Evolutionary conservation across 2,113 vertebrate genomes (phyloP).

Genomic region (Cebus imitator): DNA sequence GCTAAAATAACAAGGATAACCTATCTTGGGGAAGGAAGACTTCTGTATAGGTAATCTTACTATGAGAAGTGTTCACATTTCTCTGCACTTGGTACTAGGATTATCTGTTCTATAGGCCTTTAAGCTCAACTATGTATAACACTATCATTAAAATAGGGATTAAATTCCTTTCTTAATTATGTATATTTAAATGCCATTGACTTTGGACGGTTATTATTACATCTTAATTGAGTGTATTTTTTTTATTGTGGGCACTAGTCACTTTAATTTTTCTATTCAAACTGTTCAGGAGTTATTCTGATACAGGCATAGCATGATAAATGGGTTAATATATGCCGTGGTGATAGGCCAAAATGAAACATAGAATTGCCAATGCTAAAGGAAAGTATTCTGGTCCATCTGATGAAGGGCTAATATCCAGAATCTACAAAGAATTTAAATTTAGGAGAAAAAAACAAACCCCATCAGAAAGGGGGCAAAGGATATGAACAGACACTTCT

Average conservation of each 20-base stretch:
- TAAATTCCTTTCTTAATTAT: slow-evolving; percentile 38
- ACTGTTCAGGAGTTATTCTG: slow-evolving; percentile 9
- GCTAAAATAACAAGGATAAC: not conserved
- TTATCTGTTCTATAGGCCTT: slow-evolving; percentile 2
- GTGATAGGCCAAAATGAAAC: not conserved
- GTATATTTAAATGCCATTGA: slow-evolving; percentile 24
- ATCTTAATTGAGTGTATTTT: not conserved
- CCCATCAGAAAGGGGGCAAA: too few species aligned
- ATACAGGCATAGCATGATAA: not conserved
- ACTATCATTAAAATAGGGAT: slow-evolving; percentile 36
- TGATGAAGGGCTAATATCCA: too few species aligned
- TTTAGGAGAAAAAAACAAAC: too few species aligned
- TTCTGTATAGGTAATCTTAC: not conserved
- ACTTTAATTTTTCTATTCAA: slow-evolving; percentile 39
- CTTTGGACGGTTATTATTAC: not conserved
- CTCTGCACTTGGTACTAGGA: not conserved
- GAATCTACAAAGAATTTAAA: too few species aligned
- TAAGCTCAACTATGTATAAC: slow-evolving; percentile 13
- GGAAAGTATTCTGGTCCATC: not conserved
- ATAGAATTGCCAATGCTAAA: not conserved
- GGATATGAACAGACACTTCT: too few species aligned
- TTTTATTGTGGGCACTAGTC: not conserved
- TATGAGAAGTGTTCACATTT: not conserved
- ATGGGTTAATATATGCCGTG: not conserved
- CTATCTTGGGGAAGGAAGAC: not conserved